Base-by-base conservation (phyloP, 2,888 invertebrate genomes). In the Troglohyphantes excavatus region DNA sequence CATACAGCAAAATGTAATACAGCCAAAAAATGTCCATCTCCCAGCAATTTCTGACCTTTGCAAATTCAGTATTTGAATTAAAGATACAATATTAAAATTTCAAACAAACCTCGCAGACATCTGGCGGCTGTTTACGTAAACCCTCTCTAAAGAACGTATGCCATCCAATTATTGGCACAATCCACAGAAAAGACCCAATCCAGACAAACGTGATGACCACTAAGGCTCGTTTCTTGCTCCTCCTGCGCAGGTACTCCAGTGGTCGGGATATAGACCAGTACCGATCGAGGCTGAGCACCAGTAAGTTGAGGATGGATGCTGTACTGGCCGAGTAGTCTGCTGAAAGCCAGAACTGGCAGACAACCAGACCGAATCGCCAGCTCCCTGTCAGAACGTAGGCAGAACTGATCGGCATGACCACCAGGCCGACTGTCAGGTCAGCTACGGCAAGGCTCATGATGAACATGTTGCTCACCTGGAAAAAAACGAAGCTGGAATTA, bases 261-360 rank as follows among this genome's bases (percentile, higher is more conserved):
- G 94, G 94, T 3, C 94, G 93, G 19, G 94, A 94, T 72, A 94
- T 94, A 29, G 94, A 94, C 94, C 94, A 94, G 92, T 94, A 94
- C 67, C 93, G 91, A 92, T 94, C 94, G 70, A 94, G 92, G 33
- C 94, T 94, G 21, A 94, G 93, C 23, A 94, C 93, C 91, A 95
- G 94, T 46, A 95, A 93, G 92, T 95, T 95, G 70, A 95, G 94
- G 87, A 95, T 95, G 78, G 94, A 94, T 9, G 95, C 95, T 0
- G 95, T 95, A 92, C 94, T 94, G 83, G 95, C 95, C 1, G 94
- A 95, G 92, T 95, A 95, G 92, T 95, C 95, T 19, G 94, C 94
- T 2, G 94, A 94, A 53, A 95, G 93, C 95, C 95, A 95, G 88
- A 95, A 93, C 92, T 95, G 94, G 91, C 95, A 95, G 46, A 95